Conservation (phyloP, 2,888 invertebrate genomes). For the Branchellion lobata region DNA sequence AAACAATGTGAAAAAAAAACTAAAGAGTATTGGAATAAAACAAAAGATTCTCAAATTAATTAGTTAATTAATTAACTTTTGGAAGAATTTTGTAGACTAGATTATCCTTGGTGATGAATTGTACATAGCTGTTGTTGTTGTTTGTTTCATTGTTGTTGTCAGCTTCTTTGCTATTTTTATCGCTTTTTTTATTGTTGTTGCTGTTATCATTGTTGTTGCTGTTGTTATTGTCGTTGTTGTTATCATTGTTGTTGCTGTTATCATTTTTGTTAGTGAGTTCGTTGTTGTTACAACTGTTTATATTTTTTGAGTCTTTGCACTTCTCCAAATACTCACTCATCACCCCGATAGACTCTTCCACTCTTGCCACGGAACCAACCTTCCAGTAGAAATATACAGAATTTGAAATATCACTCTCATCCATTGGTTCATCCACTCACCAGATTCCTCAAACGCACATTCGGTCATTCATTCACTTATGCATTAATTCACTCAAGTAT, state of each 20-base stretch:
- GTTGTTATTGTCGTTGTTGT: background rate
- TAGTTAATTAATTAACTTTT: background rate
- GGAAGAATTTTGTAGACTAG: background rate
- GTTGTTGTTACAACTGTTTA: too few species aligned
- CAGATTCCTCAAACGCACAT: too few species aligned
- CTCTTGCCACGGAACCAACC: background rate
- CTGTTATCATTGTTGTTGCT: background rate
- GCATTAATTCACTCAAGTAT: too few species aligned
- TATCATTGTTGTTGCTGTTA: background rate
- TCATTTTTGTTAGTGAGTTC: background rate
- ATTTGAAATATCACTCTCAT: background rate
- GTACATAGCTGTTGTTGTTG: background rate
- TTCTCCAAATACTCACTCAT: background rate
- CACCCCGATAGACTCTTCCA: constrained; percentile 2
- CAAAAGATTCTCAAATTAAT: background rate
- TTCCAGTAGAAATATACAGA: background rate
- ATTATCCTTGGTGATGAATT: background rate
- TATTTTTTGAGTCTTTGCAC: too few species aligned
- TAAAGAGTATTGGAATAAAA: background rate
- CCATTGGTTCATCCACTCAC: too few species aligned
- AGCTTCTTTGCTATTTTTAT: background rate
- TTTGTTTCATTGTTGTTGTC: background rate
- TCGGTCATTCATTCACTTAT: too few species aligned
- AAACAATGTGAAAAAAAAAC: too few species aligned
- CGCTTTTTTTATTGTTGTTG: background rate